Evolutionary conservation across 2,888 invertebrate species (phyloP), one percentile per base, ranked within the genome.

Genomic region (Nasonia oneida): DNA sequence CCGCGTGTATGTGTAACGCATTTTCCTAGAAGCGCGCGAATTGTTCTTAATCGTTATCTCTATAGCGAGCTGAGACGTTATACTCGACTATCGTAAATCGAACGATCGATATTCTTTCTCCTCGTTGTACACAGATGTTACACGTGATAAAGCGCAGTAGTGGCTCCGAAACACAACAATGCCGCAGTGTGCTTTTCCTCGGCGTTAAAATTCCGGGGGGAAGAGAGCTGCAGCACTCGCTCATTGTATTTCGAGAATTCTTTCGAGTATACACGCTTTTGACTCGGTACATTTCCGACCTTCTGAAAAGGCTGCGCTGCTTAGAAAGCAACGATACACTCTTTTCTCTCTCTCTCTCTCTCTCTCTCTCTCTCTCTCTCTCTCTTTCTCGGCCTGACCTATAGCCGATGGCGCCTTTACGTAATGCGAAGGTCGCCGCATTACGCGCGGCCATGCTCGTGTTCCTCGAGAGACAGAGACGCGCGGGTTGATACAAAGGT

Each of bases 361-460:
- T 29, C 29, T 29, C 29, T 29, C 29, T 29, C 29, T 29, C 29
- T 29, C 29, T 39, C 39, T 42, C 29, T 29, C 29, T 29, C 29
- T 29, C 29, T 29, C 23, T 23, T 8, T 18, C n/a, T 61, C 47
- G 2, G 73, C 18, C 39, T 73, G 81, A 81, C 81, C 81, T 71
- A 73, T 42, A 81, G 81, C 81, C 73, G 39, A 39, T 29, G 81
- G 81, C 81, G 23, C n/a, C 73, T 81, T 81, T 81, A 81, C 42
- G 73, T 81, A 81, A 81, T 39, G n/a, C 57, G 37, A n/a, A n/a
- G 37, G 39, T 39, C 39, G 42, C n/a, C 71, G n/a, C n/a, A 73
- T 50, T 79, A 81, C 57, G 37, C 57, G 37, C 4, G 12, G 18
- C 39, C 5, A 57, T 39, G 57, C 12, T 61, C 57, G 12, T 39